Conservation (phyloP, 2,888 invertebrate species). For the Villa cingulata region DNA sequence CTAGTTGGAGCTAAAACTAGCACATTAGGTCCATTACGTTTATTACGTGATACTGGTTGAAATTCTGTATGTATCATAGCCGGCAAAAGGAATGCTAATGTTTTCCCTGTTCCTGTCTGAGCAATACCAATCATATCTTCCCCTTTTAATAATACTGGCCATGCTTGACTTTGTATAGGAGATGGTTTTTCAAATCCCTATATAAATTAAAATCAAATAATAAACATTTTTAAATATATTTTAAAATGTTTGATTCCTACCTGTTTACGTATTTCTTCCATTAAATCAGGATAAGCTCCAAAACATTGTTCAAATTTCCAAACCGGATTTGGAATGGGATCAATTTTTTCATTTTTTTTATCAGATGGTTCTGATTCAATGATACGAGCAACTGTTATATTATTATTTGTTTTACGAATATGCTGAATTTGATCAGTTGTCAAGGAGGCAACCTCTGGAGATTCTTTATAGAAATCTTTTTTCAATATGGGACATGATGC, state of each 20-base stretch:
- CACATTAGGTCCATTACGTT: constrained; percentile 71
- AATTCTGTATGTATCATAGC: constrained; percentile 86
- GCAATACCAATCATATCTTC: constrained; percentile 93
- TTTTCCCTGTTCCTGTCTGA: constrained; percentile 90
- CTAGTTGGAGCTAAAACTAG: constrained; percentile 85
- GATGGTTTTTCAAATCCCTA: constrained; percentile 64
- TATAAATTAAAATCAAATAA: neutral
- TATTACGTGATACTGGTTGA: constrained; percentile 56
- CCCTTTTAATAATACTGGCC: constrained; percentile 85
- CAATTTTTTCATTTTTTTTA: constrained; percentile 23
- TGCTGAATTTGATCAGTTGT: constrained; percentile 44
- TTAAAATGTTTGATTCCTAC: neutral
- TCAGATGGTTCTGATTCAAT: constrained; percentile 33
- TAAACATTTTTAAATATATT: neutral
- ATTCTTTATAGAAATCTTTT: constrained; percentile 76
- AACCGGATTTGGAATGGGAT: constrained; percentile 32
- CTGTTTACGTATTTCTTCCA: constrained; percentile 65
- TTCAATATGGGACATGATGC: constrained; percentile 49
- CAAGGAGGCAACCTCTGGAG: constrained; percentile 54
- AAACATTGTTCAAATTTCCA: constrained; percentile 73
- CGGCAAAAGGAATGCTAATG: constrained; percentile 83
- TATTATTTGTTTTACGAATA: constrained; percentile 53
- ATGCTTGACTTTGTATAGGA: constrained; percentile 86
- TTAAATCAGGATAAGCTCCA: constrained; percentile 65
- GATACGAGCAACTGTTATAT: constrained; percentile 57